These are phyloP conservation scores for Cybosia mesomella DNA, from an alignment of 2,888 invertebrate genomes.

Conservation along the genomic window DNA sequence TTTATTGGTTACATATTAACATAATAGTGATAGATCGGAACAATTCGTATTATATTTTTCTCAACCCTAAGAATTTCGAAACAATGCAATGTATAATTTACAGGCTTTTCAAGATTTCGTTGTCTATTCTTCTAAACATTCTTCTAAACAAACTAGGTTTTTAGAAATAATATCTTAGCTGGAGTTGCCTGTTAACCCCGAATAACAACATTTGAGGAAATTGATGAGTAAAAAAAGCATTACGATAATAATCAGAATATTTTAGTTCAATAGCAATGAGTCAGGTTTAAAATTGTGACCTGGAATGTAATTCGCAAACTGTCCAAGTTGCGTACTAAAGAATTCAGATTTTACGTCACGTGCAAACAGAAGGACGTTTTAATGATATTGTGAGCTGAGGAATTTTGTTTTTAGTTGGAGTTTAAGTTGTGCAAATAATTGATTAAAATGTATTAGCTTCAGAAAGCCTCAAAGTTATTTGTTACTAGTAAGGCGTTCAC, in stretches of 20 bases:
- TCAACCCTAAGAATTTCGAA: too few species aligned
- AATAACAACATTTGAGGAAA: not conserved
- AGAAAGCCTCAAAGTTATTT: not conserved
- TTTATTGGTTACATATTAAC: too few species aligned
- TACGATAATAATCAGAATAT: not conserved
- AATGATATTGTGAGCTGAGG: conserved; percentile 14
- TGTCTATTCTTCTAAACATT: too few species aligned
- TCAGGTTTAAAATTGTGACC: conserved; percentile 33
- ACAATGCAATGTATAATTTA: too few species aligned
- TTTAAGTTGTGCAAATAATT: conserved; percentile 1
- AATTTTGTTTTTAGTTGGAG: conserved; percentile 1
- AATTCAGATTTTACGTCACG: conserved; percentile 27
- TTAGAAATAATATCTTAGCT: too few species aligned
- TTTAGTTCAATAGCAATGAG: conserved; percentile 31
- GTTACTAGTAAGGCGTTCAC: not conserved
- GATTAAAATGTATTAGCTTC: conserved; percentile 1
- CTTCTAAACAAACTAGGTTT: too few species aligned
- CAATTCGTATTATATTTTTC: too few species aligned
- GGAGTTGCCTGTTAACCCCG: not conserved
- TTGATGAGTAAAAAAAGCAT: not conserved
- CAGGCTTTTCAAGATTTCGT: too few species aligned
- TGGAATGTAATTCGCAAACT: conserved; percentile 49
- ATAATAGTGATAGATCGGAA: too few species aligned
- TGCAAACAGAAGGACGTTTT: conserved; percentile 26
- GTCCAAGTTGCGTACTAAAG: conserved; percentile 31